Percentiles rank a stretch among this genome's conserved stretches.
Conservation (phyloP, 35 echinoderm and acorn worm genomes). For the Strongylocentrotus purpuratus region DNA sequence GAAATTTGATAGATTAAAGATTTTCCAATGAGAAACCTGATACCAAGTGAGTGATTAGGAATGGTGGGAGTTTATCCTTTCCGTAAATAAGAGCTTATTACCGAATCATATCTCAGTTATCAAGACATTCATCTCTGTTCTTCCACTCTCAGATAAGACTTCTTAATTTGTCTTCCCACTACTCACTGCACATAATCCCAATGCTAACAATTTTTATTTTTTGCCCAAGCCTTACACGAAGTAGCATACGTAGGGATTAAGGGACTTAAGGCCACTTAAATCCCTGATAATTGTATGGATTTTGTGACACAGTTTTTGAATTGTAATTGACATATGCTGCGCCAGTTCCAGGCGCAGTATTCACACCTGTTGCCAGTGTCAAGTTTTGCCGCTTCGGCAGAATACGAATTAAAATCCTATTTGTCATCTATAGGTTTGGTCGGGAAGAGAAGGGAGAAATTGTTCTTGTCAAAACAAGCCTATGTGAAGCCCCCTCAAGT, state of each 20-base stretch:
- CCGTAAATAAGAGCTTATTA: conserved; percentile 5
- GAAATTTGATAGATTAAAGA: conserved; percentile 19
- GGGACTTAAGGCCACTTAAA: conserved; percentile 39
- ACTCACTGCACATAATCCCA: conserved; percentile 2
- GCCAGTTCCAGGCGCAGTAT: conserved; percentile 12
- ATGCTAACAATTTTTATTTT: conserved; percentile 25
- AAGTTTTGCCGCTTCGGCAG: conserved; percentile 28
- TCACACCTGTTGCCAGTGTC: conserved; percentile 48
- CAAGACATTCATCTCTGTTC: neutral
- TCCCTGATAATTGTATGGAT: conserved; percentile 54
- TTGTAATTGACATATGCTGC: conserved; percentile 50
- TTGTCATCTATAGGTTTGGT: conserved; percentile 38
- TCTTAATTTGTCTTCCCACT: neutral
- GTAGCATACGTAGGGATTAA: neutral
- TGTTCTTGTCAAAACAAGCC: conserved; percentile 42
- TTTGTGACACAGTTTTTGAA: conserved; percentile 53
- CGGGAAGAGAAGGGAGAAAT: conserved; percentile 16
- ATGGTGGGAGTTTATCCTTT: neutral
- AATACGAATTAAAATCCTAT: conserved; percentile 52
- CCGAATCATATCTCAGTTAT: conserved; percentile 11
- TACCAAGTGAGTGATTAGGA: neutral
- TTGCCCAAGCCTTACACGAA: neutral
- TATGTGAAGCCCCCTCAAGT: conserved; percentile 37
- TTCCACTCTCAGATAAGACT: neutral
- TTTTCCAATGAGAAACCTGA: conserved; percentile 10